Percentiles rank a stretch among this genome's conserved stretches.
phyloP scores from a whole-genome alignment of 2,113 vertebrate genomes.

The Nothoprocta pentlandii region DNA sequence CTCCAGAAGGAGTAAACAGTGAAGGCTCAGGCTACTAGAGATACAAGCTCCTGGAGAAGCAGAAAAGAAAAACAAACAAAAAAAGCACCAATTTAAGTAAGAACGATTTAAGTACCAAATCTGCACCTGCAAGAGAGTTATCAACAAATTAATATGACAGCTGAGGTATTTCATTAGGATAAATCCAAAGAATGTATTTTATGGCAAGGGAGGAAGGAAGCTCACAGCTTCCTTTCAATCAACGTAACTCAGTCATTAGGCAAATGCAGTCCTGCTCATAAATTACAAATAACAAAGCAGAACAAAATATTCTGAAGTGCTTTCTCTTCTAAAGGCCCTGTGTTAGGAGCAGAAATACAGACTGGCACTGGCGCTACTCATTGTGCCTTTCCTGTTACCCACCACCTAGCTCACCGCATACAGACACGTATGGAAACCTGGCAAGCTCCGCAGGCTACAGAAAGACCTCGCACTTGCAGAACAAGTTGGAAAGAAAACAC shows the following conservation, averaged over 20 bases:
- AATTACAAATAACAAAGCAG: neutral
- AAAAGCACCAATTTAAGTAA: neutral
- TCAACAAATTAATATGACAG: neutral
- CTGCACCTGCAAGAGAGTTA: neutral
- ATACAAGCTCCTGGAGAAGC: neutral
- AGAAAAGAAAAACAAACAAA: neutral
- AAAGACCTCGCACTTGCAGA: neutral
- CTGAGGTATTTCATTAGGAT: neutral
- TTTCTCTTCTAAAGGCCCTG: neutral
- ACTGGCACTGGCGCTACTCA: neutral
- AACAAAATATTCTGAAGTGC: neutral
- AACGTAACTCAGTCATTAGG: neutral
- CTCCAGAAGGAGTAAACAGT: neutral
- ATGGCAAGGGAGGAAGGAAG: neutral
- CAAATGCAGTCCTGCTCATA: neutral
- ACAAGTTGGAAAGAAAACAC: neutral
- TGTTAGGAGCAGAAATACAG: slow-evolving; percentile 4
- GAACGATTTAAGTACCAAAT: neutral
- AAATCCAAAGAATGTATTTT: neutral
- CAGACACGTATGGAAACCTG: neutral
- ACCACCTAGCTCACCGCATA: neutral
- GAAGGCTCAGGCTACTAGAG: neutral
- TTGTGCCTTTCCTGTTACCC: neutral
- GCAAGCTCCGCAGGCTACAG: neutral
- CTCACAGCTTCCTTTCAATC: neutral